phyloP scores from a whole-genome alignment of 2,888 invertebrate species.

The Phalera bucephala region DNA sequence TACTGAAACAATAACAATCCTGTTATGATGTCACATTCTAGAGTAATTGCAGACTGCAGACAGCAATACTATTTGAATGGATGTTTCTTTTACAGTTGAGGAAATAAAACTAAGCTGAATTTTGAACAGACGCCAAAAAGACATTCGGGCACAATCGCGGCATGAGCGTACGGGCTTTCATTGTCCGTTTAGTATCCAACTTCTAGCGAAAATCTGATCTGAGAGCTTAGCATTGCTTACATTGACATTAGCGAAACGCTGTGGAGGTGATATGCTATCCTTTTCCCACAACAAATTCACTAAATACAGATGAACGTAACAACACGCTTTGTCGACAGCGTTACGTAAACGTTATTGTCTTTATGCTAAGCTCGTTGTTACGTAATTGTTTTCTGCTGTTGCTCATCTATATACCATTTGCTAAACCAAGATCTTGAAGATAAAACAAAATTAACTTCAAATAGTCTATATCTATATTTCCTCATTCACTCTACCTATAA shows the following conservation, averaged over 20 bases:
- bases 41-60: constrained; percentile 25
- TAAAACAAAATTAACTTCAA: constrained; percentile 28
- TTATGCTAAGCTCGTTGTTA: too few species aligned
- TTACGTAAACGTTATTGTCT: too few species aligned
- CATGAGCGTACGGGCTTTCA: constrained; percentile 21
- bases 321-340: too few species aligned
- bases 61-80: constrained; percentile 33
- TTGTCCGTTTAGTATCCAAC: constrained; percentile 6
- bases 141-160: constrained; percentile 35
- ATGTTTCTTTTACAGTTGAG: constrained; percentile 33
- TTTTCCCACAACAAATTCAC: too few species aligned
- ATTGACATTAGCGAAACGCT: too few species aligned
- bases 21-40: constrained; percentile 22
- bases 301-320: too few species aligned
- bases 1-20: constrained; percentile 10
- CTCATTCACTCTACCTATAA: constrained; percentile 48
- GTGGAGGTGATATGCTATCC: too few species aligned
- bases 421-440: constrained; percentile 6
- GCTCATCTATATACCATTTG: constrained; percentile 9
- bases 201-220: background rate
- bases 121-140: constrained; percentile 53
- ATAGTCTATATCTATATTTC: constrained; percentile 39
- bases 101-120: constrained; percentile 35
- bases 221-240: too few species aligned
- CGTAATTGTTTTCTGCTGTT: background rate